Conservation (phyloP, 1,140 invertebrate species). For the Solen grandis region DNA sequence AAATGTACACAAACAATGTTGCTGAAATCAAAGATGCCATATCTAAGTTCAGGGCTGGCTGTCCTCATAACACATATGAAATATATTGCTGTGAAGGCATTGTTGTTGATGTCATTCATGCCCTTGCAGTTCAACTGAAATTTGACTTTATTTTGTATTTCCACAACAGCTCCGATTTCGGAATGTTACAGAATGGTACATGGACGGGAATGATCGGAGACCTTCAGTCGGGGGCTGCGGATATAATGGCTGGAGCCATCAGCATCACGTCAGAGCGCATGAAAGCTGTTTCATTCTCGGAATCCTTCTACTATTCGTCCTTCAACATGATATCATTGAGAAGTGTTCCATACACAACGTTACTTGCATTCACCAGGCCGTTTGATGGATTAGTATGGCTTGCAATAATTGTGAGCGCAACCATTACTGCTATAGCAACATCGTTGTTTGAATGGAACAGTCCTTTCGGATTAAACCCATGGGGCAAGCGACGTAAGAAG, state of each 20-base stretch:
- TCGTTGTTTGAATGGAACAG: constrained; percentile 95
- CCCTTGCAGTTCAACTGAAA: constrained; percentile 90
- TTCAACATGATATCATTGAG: constrained; percentile 81
- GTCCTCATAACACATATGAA: constrained; percentile 73
- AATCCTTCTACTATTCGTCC: constrained; percentile 93
- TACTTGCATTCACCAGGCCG: constrained; percentile 93
- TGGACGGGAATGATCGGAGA: constrained; percentile 95
- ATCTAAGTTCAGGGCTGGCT: constrained; percentile 60
- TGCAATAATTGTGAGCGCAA: constrained; percentile 92
- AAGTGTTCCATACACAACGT: constrained; percentile 87
- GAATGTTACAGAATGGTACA: constrained; percentile 65
- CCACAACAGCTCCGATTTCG: constrained; percentile 83
- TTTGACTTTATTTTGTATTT: constrained; percentile 94
- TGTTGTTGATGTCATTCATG: constrained; percentile 91
- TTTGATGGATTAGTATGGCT: constrained; percentile 95
- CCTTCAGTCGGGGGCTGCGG: constrained; percentile 91
- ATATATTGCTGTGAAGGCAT: constrained; percentile 94
- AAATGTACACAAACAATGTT: constrained; percentile 83
- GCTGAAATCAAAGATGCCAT: constrained; percentile 59
- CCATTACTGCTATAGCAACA: constrained; percentile 93
- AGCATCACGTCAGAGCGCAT: constrained; percentile 88
- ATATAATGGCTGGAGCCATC: constrained; percentile 93
- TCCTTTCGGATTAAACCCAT: constrained; percentile 96
- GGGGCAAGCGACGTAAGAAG: constrained; percentile 93
- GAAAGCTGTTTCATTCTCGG: constrained; percentile 91